Base-by-base conservation (phyloP, 1,140 invertebrate species). In the Zaprionus inermis region DNA sequence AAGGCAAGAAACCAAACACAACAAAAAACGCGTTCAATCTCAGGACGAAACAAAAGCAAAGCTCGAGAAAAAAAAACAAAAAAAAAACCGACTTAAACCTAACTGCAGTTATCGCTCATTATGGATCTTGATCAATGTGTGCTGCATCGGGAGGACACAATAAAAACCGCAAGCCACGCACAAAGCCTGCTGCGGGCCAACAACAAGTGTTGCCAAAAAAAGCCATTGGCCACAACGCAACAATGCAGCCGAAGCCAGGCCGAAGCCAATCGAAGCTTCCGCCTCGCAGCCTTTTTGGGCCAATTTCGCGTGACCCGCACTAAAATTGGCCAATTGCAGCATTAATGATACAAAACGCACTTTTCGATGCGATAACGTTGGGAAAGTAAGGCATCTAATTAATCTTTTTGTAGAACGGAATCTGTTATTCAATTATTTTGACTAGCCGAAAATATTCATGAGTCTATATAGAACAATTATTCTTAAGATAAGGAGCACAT, bases 51-150 rank as follows among this genome's bases (percentile, higher is more conserved):
- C 83, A 86, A 86, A 86, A 88, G 83, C 81, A 68, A 56, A 65
- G 49, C 9, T 18, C 5, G 44, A 18, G 44, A 57, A 36, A 30
- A 71, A 66, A 16, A 6, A n/a, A n/a, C n/a, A n/a, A n/a, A n/a
- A n/a, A n/a, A n/a, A n/a, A n/a, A n/a, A n/a, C n/a, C 16, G 11
- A 52, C 60, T 75, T 73, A 85, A 70, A 56, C 36, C 36, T 49
- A 77, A 78, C 77, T 81, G 78, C 84, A 81, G 81, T 81, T 89
- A 89, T 89, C 84, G 84, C 84, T 89, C 84, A 89, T 89, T 89
- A 89, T 90, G 81, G 85, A 72, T 78, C 78, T 80, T 83, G 83
- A 89, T 83, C 76, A 83, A 88, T 88, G 83, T 57, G 52, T 9
- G 67, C 18, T 52, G 41, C 16, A 69, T 60, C 36, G 3, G 38